A percentile compares a stretch with the other conserved stretches of the same genome.
Evolutionary conservation across 2,888 invertebrate species (phyloP).

Genomic region (Mantis religiosa): DNA sequence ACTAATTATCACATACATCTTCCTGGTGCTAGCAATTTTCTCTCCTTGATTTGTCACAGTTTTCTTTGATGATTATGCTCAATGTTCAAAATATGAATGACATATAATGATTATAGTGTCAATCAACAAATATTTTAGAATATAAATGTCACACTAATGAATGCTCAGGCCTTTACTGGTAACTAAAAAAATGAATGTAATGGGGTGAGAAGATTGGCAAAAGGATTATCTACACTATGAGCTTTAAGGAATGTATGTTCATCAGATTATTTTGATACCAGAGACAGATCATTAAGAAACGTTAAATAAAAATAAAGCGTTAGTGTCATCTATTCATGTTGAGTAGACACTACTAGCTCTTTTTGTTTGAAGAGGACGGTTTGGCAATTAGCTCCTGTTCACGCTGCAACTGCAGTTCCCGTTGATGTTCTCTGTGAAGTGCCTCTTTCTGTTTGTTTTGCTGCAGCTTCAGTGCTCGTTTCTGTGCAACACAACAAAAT

Average conservation of each 20-base stretch:
- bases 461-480: slow-evolving; percentile 44
- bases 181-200: not conserved
- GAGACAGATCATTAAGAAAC: not conserved
- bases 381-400: slow-evolving; percentile 43
- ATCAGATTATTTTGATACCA: not conserved
- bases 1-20: no score
- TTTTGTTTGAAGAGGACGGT: slow-evolving; percentile 26
- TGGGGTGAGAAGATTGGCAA: not conserved
- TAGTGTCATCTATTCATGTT: not conserved
- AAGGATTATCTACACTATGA: not conserved
- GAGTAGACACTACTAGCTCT: not conserved
- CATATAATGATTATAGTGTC: no score
- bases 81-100: not conserved
- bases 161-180: not conserved
- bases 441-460: slow-evolving; percentile 46
- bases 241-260: not conserved
- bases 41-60: not conserved
- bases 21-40: not conserved
- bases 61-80: not conserved
- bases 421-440: slow-evolving; percentile 39
- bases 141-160: not conserved
- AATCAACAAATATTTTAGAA: no score
- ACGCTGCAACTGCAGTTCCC: slow-evolving; percentile 41
- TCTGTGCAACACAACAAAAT: slow-evolving; percentile 36
- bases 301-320: not conserved